Evolutionary conservation across 2,888 invertebrate species (phyloP).

Genomic region (Pseudoips prasinana): DNA sequence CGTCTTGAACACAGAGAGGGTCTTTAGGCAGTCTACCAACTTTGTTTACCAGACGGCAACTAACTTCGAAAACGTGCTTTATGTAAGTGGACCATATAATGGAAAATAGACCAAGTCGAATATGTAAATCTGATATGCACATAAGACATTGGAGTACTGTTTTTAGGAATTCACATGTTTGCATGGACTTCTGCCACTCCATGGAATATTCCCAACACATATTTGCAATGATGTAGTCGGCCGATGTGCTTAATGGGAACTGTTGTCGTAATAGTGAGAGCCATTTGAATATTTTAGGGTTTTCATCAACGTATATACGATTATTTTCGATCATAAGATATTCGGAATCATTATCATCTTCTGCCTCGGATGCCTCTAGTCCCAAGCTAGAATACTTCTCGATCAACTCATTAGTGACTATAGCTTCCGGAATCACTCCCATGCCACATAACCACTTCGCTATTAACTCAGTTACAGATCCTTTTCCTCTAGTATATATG

Average conservation of each 20-base stretch:
- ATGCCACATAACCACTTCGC: constrained; percentile 92
- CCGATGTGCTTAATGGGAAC: constrained; percentile 93
- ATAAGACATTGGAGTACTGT: constrained; percentile 87
- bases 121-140: constrained; percentile 84
- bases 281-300: constrained; percentile 82
- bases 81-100: constrained; percentile 95
- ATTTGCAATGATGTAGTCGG: constrained; percentile 90
- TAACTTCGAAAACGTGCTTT: constrained; percentile 89
- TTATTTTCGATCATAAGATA: constrained; percentile 62
- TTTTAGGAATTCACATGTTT: constrained; percentile 84
- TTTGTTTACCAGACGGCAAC: constrained; percentile 89
- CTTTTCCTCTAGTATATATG: constrained; percentile 85
- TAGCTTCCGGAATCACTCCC: constrained; percentile 85
- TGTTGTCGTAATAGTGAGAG: constrained; percentile 85
- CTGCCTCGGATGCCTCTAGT: constrained; percentile 29
- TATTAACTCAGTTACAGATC: constrained; percentile 94
- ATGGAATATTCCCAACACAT: constrained; percentile 96
- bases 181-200: constrained; percentile 91
- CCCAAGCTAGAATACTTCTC: constrained; percentile 39
- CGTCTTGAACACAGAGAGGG: constrained; percentile 89
- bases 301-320: constrained; percentile 57
- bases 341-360: constrained; percentile 48
- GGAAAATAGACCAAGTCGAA: constrained; percentile 90
- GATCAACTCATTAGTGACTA: constrained; percentile 79
- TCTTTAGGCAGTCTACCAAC: constrained; percentile 93